Conservation (phyloP, 2,113 vertebrate species). For the Nettapus auritus region DNA sequence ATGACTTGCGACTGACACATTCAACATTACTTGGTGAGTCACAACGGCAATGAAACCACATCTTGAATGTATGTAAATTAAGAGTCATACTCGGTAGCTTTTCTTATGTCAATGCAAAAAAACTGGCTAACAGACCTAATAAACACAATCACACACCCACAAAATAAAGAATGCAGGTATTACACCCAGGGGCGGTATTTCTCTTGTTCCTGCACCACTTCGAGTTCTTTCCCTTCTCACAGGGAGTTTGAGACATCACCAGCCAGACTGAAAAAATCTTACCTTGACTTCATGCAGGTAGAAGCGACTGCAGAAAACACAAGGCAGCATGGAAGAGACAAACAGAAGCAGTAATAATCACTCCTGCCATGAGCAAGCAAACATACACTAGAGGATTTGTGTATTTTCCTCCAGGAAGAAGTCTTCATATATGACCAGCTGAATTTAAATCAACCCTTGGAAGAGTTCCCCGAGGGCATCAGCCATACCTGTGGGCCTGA, state of each 20-base stretch:
- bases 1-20: not conserved
- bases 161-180: not conserved
- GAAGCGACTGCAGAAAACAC: not conserved
- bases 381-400: not conserved
- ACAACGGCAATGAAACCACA: not conserved
- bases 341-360: not conserved
- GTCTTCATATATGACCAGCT: not conserved
- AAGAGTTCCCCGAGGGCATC: not conserved
- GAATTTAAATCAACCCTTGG: not conserved
- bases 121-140: not conserved
- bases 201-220: not conserved
- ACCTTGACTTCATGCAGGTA: not conserved
- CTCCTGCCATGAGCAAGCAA: not conserved
- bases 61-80: not conserved
- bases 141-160: not conserved
- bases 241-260: not conserved
- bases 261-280: not conserved
- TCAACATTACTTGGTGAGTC: not conserved
- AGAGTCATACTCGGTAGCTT: not conserved
- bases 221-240: not conserved
- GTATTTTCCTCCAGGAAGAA: not conserved
- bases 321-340: not conserved
- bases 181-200: not conserved
- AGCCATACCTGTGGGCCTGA: conserved; percentile 44
- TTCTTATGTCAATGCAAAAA: not conserved